A percentile compares a stretch with the other conserved stretches of the same genome.
phyloP scores from a whole-genome alignment of 2,797 vertebrate genomes.

The Rhinogobio ventralis region DNA sequence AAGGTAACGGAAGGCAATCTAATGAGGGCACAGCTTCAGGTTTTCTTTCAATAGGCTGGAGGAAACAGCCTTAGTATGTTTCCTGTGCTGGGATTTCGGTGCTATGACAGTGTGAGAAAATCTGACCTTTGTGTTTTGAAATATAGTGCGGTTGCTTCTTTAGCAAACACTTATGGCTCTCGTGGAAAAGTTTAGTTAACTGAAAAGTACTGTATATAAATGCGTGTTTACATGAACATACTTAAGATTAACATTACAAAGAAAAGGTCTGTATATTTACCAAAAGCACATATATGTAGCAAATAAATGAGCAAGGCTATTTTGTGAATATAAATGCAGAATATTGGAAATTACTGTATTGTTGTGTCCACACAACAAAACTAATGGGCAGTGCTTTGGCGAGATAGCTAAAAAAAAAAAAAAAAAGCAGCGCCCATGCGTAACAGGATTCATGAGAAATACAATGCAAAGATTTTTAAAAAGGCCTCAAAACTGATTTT shows the following conservation, averaged over 20 bases:
- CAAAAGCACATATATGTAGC: conserved; percentile 9
- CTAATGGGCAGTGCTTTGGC: not conserved
- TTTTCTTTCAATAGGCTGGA: not conserved
- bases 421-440: not conserved
- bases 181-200: not conserved
- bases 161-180: conserved; percentile 16
- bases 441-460: conserved; percentile 20
- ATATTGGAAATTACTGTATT: not conserved
- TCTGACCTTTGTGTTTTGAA: not conserved
- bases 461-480: conserved; percentile 28
- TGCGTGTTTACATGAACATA: not conserved
- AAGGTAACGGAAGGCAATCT: conserved; percentile 5
- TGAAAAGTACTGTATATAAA: conserved; percentile 14
- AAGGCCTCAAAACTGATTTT: conserved; percentile 28
- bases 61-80: not conserved
- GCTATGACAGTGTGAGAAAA: not conserved
- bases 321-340: conserved; percentile 21
- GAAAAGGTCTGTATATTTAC: not conserved
- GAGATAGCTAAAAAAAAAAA: not conserved
- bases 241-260: conserved; percentile 16
- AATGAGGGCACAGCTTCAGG: conserved; percentile 16
- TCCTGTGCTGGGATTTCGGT: not conserved
- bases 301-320: conserved; percentile 30
- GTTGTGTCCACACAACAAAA: not conserved
- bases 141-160: not conserved